Base-by-base conservation (phyloP, 1,140 invertebrate species). In the Caenorhabditis briggsae region DNA sequence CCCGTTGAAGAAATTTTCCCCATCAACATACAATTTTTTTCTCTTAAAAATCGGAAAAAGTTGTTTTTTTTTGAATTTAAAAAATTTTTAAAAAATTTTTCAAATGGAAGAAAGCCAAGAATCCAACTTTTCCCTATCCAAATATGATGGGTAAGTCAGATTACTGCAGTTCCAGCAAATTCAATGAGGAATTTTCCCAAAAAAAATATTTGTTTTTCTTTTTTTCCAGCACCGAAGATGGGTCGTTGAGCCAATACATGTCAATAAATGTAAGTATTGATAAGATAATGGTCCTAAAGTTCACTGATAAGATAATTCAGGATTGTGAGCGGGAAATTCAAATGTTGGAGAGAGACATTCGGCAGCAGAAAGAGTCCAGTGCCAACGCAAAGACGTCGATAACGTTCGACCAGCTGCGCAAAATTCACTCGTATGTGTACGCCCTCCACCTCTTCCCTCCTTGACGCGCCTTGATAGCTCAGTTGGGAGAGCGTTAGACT, bases 401-500 rank as follows among this genome's bases (percentile, higher is more conserved):
- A 8, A 87, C 82, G 5, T 87, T 87, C 43, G 86, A 84, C 16
- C 86, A 87, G 43, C 56, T 87, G 18, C 56, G 74, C n/a, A 83
- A 84, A 48, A 84, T 87, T 8, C 82, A 87, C 70, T 33, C 64
- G 86, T 87, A 74, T 33, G 64, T 56, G 16, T 16, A 59, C 1
- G 14, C 33, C 55, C 53, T 83, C 58, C 16, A 12, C 33, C 11
- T 18, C 20, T 9, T 2, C 12, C 12, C n/a, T 18, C 55, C 55
- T 64, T 20, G 18, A 48, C 46, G 59, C n/a, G 41, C 55, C 55
- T 64, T 48, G 18, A 61, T 59, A 83, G 56, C 64, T 82, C 78
- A 82, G 90, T 91, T 89, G 90, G 90, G 90, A 91, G 90, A 91
- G 90, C 90, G 90, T 91, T 90, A 90, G 90, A 90, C 90, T 90